phyloP scores from a whole-genome alignment of 2,888 invertebrate species.

The Steromphala cineraria region DNA sequence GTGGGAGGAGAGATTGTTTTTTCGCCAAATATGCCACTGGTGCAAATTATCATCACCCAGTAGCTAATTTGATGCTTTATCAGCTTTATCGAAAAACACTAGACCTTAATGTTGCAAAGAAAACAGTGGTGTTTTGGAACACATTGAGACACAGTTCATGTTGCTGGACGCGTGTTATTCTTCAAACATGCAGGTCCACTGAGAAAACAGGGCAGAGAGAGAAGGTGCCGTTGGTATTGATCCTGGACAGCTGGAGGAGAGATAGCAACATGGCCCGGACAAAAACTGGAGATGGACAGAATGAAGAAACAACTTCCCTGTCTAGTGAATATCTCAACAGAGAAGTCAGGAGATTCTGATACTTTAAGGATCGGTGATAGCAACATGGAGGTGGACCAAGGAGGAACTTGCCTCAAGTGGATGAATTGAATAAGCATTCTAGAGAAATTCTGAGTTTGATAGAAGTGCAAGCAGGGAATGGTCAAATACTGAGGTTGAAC shows the following conservation, averaged over 20 bases:
- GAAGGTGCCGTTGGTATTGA: constrained; percentile 5
- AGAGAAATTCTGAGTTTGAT: too few relatives aligned
- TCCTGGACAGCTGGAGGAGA: neutral
- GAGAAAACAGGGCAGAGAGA: neutral
- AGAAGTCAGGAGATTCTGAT: too few relatives aligned
- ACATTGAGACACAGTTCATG: neutral
- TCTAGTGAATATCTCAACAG: too few relatives aligned
- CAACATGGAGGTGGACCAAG: too few relatives aligned
- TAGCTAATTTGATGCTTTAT: neutral
- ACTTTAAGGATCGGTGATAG: too few relatives aligned
- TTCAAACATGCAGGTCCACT: neutral
- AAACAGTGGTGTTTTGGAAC: neutral
- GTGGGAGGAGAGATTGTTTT: neutral
- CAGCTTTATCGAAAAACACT: constrained; percentile 1
- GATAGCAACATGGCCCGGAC: too few relatives aligned
- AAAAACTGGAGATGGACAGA: too few relatives aligned
- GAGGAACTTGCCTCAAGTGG: too few relatives aligned
- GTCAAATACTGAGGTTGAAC: too few relatives aligned
- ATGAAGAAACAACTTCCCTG: too few relatives aligned
- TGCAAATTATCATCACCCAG: neutral
- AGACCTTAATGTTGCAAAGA: neutral
- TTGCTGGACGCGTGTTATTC: neutral
- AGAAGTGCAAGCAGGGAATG: too few relatives aligned
- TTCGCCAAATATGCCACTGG: neutral
- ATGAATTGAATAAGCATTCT: too few relatives aligned